Evolutionary conservation across 2,888 invertebrate species (phyloP), one percentile per base, ranked within the genome.

Genomic region (Ichneumon xanthorius): DNA sequence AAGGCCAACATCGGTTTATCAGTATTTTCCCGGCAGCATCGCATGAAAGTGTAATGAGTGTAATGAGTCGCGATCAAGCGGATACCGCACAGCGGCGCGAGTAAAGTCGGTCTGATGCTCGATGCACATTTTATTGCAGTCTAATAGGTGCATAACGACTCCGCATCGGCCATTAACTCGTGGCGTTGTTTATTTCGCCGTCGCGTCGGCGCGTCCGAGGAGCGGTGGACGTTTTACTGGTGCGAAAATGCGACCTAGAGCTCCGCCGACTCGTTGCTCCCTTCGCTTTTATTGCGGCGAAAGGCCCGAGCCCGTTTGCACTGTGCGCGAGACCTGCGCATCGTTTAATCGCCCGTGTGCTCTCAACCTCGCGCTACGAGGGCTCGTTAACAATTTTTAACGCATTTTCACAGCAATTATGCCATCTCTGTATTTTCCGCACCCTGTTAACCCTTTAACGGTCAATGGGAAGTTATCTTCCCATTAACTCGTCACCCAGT

Each of bases 121-220:
- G 77, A 67, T 77, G 77, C 40, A 77, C 67, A 67, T 77, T 77
- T 77, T 77, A 77, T 77, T 77, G 37, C 76, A 77, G 77, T 40
- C 67, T 67, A 67, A 67, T 67, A 67, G 67, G 40, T 37, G 40
- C 40, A 37, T 40, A 67, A 67, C 40, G 37, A 67, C 67, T 67
- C 11, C 67, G 40, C 67, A 67, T 67, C 37, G 67, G 67, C 67
- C 77, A 67, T 77, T 77, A 65, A 67, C 65, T 77, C 67, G 65
- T 55, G 55, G 33, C 67, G 67, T 67, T 77, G 77, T 77, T 77
- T 53, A 67, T 77, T 77, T 67, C 77, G 53, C 67, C 22, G 55
- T 77, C 50, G 77, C 53, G 22, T 19, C 37, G 53, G 50, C 50
- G 19, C 40, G 40, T 67, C 19, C 63, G 63, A 30, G 19, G 30